Conservation (phyloP, 2,113 vertebrate species). For the Apeltes quadracus region DNA sequence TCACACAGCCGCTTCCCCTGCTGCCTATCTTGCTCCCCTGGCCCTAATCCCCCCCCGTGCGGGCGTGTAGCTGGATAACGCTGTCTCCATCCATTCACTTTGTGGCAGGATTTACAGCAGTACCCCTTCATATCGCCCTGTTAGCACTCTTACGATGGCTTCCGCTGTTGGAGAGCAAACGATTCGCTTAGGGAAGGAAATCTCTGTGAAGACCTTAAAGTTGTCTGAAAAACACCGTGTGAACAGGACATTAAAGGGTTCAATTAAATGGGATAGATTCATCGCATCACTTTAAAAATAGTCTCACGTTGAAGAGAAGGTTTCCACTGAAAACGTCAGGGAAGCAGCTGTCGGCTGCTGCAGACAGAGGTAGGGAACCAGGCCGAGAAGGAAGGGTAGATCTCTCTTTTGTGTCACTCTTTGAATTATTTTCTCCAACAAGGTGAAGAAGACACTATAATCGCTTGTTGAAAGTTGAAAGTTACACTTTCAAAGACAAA, state of each 20-base stretch:
- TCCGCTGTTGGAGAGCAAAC: slow-evolving; percentile 32
- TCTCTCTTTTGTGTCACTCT: neutral
- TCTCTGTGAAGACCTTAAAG: neutral
- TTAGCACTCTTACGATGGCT: slow-evolving; percentile 45
- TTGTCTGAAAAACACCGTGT: neutral
- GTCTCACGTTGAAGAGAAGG: neutral
- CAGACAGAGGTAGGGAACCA: neutral
- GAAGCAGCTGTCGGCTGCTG: neutral
- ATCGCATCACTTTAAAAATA: neutral
- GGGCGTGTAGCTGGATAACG: slow-evolving; percentile 68
- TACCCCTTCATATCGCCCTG: slow-evolving; percentile 43
- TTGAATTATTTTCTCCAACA: neutral
- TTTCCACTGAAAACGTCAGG: neutral
- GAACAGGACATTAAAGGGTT: neutral
- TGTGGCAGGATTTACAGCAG: slow-evolving; percentile 66
- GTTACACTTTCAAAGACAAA: neutral
- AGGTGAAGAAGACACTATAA: neutral
- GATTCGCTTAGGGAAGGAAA: slow-evolving; percentile 25
- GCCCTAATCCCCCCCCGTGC: slow-evolving; percentile 65
- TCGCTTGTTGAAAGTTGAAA: neutral
- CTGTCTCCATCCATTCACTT: slow-evolving; percentile 64
- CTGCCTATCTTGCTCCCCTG: slow-evolving; percentile 52
- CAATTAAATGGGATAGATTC: neutral
- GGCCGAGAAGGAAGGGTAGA: neutral
- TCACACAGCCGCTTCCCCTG: slow-evolving; percentile 19